These are phyloP conservation scores for Cephus nigrinus DNA, from an alignment of 2,888 invertebrate genomes.

Conservation along the genomic window DNA sequence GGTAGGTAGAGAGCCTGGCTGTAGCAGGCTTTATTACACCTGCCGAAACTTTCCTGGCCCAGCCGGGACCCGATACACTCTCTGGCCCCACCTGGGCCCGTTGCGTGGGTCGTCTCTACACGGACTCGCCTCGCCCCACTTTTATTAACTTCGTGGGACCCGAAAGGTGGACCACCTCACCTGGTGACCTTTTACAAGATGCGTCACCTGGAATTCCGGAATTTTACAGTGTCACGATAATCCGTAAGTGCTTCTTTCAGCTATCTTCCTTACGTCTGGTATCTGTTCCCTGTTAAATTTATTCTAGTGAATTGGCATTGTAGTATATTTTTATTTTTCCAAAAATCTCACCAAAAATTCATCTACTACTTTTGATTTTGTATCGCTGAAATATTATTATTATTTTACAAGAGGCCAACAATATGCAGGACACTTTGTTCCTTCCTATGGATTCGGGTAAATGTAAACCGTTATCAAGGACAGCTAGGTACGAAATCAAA, in stretches of 20 bases:
- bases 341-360: not conserved
- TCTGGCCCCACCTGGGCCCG: not conserved
- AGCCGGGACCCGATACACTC: not conserved
- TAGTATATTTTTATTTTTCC: not conserved
- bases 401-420: not conserved
- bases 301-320: not conserved
- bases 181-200: not conserved
- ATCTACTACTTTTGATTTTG: not conserved
- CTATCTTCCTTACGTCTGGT: not conserved
- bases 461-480: not conserved
- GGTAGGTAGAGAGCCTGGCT: conserved; percentile 19
- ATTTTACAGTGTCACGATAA: not conserved
- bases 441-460: not conserved
- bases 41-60: conserved; percentile 21
- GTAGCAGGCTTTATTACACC: conserved; percentile 19
- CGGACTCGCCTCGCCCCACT: not conserved
- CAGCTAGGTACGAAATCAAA: not conserved
- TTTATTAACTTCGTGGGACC: not conserved
- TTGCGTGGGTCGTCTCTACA: not conserved
- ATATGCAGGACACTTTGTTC: not conserved
- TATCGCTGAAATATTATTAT: not conserved
- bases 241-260: not conserved
- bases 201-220: not conserved
- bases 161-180: not conserved
- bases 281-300: not conserved